phyloP scores from a whole-genome alignment of 2,113 vertebrate genomes.

The Eolophus roseicapilla region DNA sequence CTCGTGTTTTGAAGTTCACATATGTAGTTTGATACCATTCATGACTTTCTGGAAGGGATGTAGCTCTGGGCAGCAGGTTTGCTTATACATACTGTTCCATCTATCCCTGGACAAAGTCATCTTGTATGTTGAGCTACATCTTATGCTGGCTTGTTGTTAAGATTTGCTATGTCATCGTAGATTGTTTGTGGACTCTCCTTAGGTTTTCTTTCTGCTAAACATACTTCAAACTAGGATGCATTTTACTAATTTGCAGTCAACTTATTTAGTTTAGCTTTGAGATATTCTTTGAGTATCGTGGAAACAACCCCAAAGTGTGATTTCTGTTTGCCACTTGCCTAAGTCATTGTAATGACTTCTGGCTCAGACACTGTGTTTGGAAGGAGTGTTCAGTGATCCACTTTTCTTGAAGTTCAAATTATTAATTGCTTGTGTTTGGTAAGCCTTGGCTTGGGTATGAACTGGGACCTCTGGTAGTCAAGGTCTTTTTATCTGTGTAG shows the following conservation, averaged over 20 bases:
- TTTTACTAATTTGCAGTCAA: background rate
- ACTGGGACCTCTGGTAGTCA: background rate
- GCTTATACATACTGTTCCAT: background rate
- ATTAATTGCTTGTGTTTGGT: background rate
- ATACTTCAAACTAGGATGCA: background rate
- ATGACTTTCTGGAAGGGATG: background rate
- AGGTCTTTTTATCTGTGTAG: background rate
- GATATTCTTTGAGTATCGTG: background rate
- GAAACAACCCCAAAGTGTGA: background rate
- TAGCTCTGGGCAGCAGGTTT: background rate
- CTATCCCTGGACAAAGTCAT: background rate
- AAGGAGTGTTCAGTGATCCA: background rate
- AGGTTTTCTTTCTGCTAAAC: background rate
- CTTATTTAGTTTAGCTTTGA: background rate
- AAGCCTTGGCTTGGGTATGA: background rate
- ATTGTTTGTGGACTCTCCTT: background rate
- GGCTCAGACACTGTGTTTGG: background rate
- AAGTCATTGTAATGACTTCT: background rate
- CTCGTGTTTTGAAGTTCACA: background rate
- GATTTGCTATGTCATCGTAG: background rate
- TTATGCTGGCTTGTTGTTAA: background rate
- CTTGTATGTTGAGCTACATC: background rate
- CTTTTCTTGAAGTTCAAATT: background rate
- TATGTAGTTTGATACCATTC: background rate
- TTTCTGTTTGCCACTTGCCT: background rate